Percentiles rank a stretch among this genome's conserved stretches.
phyloP scores from a whole-genome alignment of 2,888 invertebrate genomes.

The Dysmachus trigonus region DNA sequence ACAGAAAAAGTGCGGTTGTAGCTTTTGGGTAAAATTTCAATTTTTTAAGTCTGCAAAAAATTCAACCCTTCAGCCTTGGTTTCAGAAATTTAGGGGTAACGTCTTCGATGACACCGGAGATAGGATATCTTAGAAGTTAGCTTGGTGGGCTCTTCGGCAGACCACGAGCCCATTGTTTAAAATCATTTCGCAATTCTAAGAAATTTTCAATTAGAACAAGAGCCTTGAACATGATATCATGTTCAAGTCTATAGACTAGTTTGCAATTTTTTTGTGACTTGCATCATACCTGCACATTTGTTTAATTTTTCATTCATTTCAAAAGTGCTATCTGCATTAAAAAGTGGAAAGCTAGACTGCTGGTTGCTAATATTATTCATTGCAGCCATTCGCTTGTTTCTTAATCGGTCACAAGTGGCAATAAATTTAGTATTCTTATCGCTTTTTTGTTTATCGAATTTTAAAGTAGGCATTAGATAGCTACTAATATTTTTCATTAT shows the following conservation, averaged over 20 bases:
- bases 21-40: no score
- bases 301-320: not conserved
- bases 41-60: not conserved
- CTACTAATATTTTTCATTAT: not conserved
- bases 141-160: no score
- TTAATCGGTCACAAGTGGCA: not conserved
- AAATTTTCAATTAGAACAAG: not conserved
- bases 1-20: no score
- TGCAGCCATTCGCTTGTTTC: not conserved
- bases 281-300: not conserved
- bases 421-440: not conserved
- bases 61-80: not conserved
- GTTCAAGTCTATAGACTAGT: no score
- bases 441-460: not conserved
- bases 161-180: not conserved
- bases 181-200: not conserved
- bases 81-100: no score
- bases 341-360: not conserved
- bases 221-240: no score
- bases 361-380: not conserved
- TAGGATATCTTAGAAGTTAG: no score
- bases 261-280: not conserved
- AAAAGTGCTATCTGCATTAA: not conserved
- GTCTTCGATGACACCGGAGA: no score
- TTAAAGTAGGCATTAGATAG: not conserved